Evolutionary conservation across 2,113 vertebrate species (phyloP), one percentile per base, ranked within the genome.

Genomic region (Ictalurus punctatus): DNA sequence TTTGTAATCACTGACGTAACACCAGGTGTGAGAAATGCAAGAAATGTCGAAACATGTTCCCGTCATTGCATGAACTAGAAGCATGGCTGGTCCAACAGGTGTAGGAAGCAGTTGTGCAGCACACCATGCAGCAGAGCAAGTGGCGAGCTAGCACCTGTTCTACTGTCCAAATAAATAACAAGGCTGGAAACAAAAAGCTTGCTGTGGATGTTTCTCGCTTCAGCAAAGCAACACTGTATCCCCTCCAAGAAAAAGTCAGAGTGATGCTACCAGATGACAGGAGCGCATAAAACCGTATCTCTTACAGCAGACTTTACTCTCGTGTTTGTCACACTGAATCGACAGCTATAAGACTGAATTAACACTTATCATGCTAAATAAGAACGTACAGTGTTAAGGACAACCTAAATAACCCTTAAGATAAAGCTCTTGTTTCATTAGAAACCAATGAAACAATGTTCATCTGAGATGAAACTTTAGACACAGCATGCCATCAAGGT

Each of bases 81-180:
- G 37, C 14, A 40, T 73, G 59, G 67, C 86, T 58, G 73, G 54
- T 92, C 69, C 88, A 87, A 90, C 91, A 92, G 89, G 88, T 92
- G 89, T 73, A 58, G 54, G 73, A 84, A 78, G 61, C 63, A 80
- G 83, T 74, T 83, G 69, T 83, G 83, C 78, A 54, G 74, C 86
- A 80, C 83, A n/a, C 48, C 71, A 85, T 89, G 89, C 63, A 56
- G 84, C 37, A 61, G 14, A 63, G 83, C 84, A 71, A 83, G 83
- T 86, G 85, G 87, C 61, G 78, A 83, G 89, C 58, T 59, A 37
- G 67, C 91, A 92, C 85, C 89, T 90, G 91, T 86, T 83, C 80
- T 44, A 73, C 67, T 90, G 88, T 89, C 88, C 87, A 86, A 88
- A 91, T 88, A 81, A 91, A 91, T 79, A 88, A 91, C 78, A 73